phyloP scores from a whole-genome alignment of 1,140 invertebrate genomes.

The Zophobas atratus region DNA sequence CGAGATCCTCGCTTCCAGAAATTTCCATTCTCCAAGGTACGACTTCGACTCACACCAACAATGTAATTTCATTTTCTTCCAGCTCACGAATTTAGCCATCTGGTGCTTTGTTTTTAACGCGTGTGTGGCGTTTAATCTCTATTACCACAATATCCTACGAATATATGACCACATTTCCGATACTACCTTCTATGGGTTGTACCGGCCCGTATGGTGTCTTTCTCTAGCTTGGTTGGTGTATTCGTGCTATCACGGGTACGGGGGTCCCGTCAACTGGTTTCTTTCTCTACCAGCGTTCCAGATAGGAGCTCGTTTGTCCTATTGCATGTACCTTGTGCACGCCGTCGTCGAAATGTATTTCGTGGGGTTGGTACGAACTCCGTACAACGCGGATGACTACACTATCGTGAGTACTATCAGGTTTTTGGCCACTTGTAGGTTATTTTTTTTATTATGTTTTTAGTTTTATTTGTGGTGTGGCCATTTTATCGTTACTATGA shows the following conservation, averaged over 20 bases:
- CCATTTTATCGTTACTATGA: constrained; percentile 43
- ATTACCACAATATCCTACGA: constrained; percentile 50
- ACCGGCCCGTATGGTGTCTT: constrained; percentile 57
- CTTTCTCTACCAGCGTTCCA: constrained; percentile 57
- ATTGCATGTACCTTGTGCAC: constrained; percentile 60
- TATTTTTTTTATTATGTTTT: constrained; percentile 27
- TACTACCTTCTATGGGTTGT: constrained; percentile 51
- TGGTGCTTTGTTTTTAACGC: constrained; percentile 50
- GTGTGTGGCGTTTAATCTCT: constrained; percentile 45
- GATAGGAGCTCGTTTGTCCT: constrained; percentile 57
- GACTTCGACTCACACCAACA: constrained; percentile 2
- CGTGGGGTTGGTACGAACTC: constrained; percentile 32
- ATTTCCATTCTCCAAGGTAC: constrained; percentile 53
- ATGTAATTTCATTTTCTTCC: background rate
- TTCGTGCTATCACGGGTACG: constrained; percentile 58
- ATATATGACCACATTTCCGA: constrained; percentile 43
- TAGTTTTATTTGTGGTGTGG: constrained; percentile 53
- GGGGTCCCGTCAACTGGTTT: constrained; percentile 60
- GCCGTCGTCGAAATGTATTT: constrained; percentile 41
- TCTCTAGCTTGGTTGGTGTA: constrained; percentile 60
- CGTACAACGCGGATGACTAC: background rate
- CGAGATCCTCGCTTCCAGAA: constrained; percentile 47
- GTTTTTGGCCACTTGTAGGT: background rate
- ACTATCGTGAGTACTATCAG: background rate
- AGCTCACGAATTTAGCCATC: constrained; percentile 53